phyloP scores from a whole-genome alignment of 2,113 vertebrate species.

The Hippopotamus amphibius region DNA sequence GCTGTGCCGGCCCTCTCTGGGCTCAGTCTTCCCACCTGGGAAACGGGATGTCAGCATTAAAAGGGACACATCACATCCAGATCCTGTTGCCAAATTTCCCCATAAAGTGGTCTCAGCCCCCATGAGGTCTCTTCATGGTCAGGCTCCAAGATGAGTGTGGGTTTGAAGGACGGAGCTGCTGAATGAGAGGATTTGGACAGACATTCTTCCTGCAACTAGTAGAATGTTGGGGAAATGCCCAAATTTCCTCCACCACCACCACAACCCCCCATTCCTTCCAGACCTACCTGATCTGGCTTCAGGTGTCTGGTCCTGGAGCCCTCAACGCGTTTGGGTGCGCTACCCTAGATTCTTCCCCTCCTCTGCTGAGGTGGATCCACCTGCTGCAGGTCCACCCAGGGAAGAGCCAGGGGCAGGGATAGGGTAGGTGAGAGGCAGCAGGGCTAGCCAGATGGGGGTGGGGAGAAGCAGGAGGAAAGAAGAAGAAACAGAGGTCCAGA shows the following conservation, averaged over 20 bases:
- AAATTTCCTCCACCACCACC: background rate
- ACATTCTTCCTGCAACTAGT: too few relatives aligned
- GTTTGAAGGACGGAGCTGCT: background rate
- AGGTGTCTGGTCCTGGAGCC: background rate
- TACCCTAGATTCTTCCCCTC: background rate
- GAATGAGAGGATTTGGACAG: background rate
- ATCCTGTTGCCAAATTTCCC: background rate
- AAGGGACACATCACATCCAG: background rate
- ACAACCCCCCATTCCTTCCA: background rate
- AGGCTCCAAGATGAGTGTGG: background rate
- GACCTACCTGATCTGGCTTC: background rate
- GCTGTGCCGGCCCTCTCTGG: background rate
- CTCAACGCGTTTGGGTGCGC: background rate
- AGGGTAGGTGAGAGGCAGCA: background rate
- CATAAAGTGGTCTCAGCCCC: background rate
- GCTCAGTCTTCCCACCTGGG: background rate
- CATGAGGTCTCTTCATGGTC: background rate
- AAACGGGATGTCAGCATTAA: background rate
- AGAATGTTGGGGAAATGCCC: background rate
- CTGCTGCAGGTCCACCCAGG: background rate
- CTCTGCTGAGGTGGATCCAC: background rate
- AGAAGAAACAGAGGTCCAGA: background rate
- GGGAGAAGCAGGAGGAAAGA: background rate
- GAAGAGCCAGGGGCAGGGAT: background rate
- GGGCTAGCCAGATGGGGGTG: background rate